Percentiles rank a stretch among this genome's conserved stretches.
Conservation (phyloP, 2,113 vertebrate species). For the Nibea coibor region DNA sequence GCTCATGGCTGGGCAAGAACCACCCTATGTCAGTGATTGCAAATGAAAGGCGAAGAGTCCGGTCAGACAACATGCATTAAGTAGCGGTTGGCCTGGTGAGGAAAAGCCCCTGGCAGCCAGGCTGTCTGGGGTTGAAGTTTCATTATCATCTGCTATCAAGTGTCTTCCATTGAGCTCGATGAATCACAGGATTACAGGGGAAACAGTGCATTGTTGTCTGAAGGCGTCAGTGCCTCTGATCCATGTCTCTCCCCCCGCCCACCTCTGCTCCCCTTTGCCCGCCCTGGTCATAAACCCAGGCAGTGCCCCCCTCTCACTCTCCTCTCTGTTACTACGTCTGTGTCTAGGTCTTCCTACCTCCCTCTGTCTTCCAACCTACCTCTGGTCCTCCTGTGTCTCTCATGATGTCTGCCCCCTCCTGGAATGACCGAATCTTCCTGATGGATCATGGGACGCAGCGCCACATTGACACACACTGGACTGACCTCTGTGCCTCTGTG, state of each 20-base stretch:
- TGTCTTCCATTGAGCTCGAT: slow-evolving; percentile 76
- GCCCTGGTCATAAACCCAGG: slow-evolving; percentile 65
- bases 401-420: slow-evolving; percentile 33
- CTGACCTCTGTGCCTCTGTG: slow-evolving; percentile 44
- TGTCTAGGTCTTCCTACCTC: slow-evolving; percentile 30
- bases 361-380: slow-evolving; percentile 1
- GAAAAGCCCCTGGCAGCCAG: slow-evolving; percentile 76
- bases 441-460: slow-evolving; percentile 55
- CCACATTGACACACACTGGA: slow-evolving; percentile 46
- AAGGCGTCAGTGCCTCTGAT: slow-evolving; percentile 76
- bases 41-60: slow-evolving; percentile 53
- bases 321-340: slow-evolving; percentile 29
- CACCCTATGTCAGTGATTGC: slow-evolving; percentile 29
- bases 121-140: slow-evolving; percentile 76
- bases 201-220: slow-evolving; percentile 80
- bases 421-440: slow-evolving; percentile 36
- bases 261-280: slow-evolving; percentile 51
- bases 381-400: slow-evolving; percentile 20
- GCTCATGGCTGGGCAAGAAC: slow-evolving; percentile 54
- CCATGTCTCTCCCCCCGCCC: slow-evolving; percentile 63
- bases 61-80: slow-evolving; percentile 62
- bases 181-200: slow-evolving; percentile 78
- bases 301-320: slow-evolving; percentile 41
- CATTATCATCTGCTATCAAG: slow-evolving; percentile 80
- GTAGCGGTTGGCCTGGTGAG: slow-evolving; percentile 66